A percentile compares a stretch with the other conserved stretches of the same genome.
These are phyloP conservation scores for Machaerirhynchus nigripectus DNA, from an alignment of 2,113 vertebrate genomes.

Conservation along the genomic window DNA sequence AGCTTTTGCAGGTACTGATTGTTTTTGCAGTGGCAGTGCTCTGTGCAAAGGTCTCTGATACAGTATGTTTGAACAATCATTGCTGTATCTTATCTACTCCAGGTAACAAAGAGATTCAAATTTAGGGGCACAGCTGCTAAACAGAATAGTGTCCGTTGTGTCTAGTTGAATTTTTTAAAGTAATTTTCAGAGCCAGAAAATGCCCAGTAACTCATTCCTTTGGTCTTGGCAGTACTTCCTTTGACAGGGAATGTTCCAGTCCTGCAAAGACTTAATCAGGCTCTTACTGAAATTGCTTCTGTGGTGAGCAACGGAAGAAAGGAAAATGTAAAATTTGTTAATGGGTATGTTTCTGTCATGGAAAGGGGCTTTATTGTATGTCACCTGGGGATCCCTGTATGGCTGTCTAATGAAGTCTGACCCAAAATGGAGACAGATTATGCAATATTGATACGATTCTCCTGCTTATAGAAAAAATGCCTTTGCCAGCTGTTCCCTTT, in stretches of 20 bases:
- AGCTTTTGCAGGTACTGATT: constrained; percentile 10
- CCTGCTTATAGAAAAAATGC: not conserved
- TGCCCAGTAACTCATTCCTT: not conserved
- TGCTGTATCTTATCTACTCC: constrained; percentile 45
- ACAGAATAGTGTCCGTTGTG: not conserved
- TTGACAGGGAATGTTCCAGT: not conserved
- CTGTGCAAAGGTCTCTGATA: constrained; percentile 60
- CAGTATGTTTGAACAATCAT: constrained; percentile 39
- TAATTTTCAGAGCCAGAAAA: not conserved
- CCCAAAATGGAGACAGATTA: constrained; percentile 33
- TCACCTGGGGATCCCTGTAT: constrained; percentile 34
- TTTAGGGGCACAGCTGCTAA: not conserved
- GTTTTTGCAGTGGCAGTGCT: constrained; percentile 5
- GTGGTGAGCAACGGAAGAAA: constrained; percentile 50
- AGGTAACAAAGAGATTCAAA: constrained; percentile 38
- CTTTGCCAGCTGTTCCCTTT: not conserved
- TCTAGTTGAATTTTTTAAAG: not conserved
- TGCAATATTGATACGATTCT: constrained; percentile 18
- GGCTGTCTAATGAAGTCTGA: constrained; percentile 25
- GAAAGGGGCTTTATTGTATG: constrained; percentile 24
- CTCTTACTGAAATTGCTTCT: constrained; percentile 46
- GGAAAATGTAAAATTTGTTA: constrained; percentile 50
- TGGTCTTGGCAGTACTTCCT: not conserved
- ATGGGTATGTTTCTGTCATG: constrained; percentile 34
- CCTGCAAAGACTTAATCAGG: constrained; percentile 8